phyloP scores from a whole-genome alignment of 2,888 invertebrate species.

The Xylophagus ater region DNA sequence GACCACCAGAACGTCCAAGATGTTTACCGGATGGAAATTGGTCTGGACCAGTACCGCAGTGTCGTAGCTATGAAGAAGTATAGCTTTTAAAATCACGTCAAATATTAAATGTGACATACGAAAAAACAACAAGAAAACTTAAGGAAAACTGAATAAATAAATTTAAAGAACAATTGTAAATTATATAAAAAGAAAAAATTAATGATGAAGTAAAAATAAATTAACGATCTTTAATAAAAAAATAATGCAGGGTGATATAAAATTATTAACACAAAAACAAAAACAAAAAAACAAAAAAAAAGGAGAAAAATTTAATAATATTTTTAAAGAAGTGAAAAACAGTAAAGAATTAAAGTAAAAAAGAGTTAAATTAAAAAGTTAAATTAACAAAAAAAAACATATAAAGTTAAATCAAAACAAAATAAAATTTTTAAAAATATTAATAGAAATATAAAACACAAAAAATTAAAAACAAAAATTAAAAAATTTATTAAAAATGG shows the following conservation, averaged over 20 bases:
- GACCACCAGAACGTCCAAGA: conserved; percentile 49
- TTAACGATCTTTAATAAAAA: no score
- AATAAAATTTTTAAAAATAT: neutral
- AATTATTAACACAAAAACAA: no score
- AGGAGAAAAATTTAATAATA: no score
- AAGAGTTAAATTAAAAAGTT: no score
- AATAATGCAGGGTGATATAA: conserved; percentile 15
- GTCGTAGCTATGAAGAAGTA: conserved; percentile 52
- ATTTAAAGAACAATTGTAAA: no score
- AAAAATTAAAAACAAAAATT: conserved; percentile 2
- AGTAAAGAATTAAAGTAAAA: no score
- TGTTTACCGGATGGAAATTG: conserved; percentile 57
- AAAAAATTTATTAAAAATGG: no score
- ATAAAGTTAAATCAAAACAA: neutral
- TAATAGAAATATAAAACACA: neutral
- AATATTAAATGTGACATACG: no score
- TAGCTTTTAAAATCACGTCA: conserved; percentile 27
- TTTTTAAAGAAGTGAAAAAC: no score
- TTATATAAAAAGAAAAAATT: conserved; percentile 9
- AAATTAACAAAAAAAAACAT: conserved; percentile 6
- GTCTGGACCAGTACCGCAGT: conserved; percentile 56
- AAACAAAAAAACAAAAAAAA: no score
- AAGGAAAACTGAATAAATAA: no score
- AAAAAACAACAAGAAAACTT: no score
- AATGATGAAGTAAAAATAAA: conserved; percentile 6